Evolutionary conservation across 2,888 invertebrate species (phyloP).

Genomic region (Macrosiphum euphorbiae): DNA sequence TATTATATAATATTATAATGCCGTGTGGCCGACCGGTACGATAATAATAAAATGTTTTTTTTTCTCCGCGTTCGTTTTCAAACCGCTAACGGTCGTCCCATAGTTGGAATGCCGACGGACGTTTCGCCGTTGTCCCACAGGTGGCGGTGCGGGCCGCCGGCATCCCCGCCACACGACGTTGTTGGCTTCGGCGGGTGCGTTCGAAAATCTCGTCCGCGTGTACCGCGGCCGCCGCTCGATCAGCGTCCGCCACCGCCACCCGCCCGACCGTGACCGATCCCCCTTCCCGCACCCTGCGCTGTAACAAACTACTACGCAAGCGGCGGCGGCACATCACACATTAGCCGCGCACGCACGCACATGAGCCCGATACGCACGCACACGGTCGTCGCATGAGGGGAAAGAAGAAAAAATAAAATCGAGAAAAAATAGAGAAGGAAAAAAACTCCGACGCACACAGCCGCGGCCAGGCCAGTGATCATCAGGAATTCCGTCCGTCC

Average conservation of each 20-base stretch:
- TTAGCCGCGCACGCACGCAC: slow-evolving; percentile 23
- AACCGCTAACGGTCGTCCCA: slow-evolving; percentile 53
- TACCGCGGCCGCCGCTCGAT: not conserved
- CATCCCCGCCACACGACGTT: not conserved
- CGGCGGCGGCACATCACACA: slow-evolving; percentile 12
- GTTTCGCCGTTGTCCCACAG: slow-evolving; percentile 58
- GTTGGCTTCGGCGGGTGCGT: not conserved
- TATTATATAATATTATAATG: not conserved
- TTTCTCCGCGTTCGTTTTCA: not conserved
- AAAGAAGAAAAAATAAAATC: not conserved
- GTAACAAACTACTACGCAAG: not conserved
- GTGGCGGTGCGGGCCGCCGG: slow-evolving; percentile 47
- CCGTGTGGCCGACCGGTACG: not conserved
- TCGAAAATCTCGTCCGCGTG: slow-evolving; percentile 42
- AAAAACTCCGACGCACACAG: slow-evolving; percentile 33
- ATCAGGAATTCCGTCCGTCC: slow-evolving; percentile 56
- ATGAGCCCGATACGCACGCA: not conserved
- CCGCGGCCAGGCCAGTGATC: slow-evolving; percentile 48
- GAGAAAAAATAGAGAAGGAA: not conserved
- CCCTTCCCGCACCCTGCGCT: not conserved
- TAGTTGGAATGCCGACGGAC: slow-evolving; percentile 46
- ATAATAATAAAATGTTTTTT: not conserved
- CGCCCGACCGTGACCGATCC: not conserved
- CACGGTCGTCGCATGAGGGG: not conserved
- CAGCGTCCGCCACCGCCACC: not conserved